Percentiles rank a stretch among this genome's conserved stretches.
These are phyloP conservation scores for Eudasyphora cyanicolor DNA, from an alignment of 2,888 invertebrate species.

Conservation along the genomic window DNA sequence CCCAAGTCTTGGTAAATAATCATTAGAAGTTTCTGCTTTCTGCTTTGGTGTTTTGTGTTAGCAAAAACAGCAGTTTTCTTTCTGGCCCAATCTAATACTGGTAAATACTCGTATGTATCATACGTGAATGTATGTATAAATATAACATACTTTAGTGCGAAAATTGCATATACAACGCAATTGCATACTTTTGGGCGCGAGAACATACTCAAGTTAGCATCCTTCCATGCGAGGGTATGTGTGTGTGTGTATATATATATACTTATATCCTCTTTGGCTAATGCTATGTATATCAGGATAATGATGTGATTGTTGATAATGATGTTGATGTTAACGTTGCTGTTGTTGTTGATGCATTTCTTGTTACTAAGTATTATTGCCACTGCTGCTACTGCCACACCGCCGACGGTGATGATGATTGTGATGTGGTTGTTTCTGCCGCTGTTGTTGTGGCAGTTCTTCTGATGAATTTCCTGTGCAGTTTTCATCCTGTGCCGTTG, in stretches of 20 bases:
- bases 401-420: conserved; percentile 39
- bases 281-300: conserved; percentile 63
- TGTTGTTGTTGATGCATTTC: conserved; percentile 14
- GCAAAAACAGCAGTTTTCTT: no score
- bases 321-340: conserved; percentile 13
- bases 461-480: conserved; percentile 65
- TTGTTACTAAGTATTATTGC: conserved; percentile 36
- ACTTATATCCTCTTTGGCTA: conserved; percentile 52
- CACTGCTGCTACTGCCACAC: background rate
- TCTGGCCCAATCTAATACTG: no score
- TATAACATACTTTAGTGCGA: conserved; percentile 23
- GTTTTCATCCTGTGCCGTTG: conserved; percentile 39
- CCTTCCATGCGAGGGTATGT: no score
- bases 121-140: background rate
- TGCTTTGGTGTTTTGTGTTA: no score
- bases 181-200: background rate
- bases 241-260: conserved; percentile 1
- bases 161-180: background rate
- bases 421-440: conserved; percentile 13
- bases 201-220: no score
- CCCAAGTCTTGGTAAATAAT: no score
- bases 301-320: conserved; percentile 62
- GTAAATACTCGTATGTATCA: no score
- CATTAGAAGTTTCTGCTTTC: no score
- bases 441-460: conserved; percentile 49